A percentile compares a stretch with the other conserved stretches of the same genome.
phyloP scores from a whole-genome alignment of 2,113 vertebrate genomes.

The Psittacus erithacus region DNA sequence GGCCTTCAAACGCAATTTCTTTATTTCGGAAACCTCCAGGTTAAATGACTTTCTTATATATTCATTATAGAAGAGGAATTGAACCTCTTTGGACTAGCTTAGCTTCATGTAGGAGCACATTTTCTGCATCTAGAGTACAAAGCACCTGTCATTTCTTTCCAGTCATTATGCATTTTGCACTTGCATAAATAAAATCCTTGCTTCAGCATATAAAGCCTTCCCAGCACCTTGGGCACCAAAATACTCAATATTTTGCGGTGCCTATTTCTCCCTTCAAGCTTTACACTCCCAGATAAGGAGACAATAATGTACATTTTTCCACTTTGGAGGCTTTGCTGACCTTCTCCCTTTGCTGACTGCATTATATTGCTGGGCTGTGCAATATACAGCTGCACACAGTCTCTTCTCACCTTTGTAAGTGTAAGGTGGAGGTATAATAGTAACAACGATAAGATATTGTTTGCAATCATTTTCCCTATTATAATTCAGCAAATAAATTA shows the following conservation, averaged over 20 bases:
- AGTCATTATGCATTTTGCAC: conserved; percentile 8
- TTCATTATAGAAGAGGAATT: neutral
- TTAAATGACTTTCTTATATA: neutral
- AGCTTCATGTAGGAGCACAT: neutral
- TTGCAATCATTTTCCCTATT: neutral
- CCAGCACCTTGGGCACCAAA: neutral
- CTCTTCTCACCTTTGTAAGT: neutral
- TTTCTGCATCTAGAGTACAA: neutral
- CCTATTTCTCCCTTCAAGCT: neutral
- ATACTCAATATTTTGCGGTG: neutral
- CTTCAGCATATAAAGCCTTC: neutral
- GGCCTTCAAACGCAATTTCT: neutral
- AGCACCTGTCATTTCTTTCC: conserved; percentile 12
- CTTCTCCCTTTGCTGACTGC: neutral
- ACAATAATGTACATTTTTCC: neutral
- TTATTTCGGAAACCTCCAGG: neutral
- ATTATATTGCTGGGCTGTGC: neutral
- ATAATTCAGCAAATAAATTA: neutral
- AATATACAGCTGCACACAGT: neutral
- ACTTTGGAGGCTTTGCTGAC: neutral
- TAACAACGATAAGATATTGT: neutral
- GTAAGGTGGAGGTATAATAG: neutral
- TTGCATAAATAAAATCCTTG: conserved; percentile 13
- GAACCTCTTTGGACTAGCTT: neutral
- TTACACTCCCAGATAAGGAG: neutral